Percentiles rank a stretch among this genome's conserved stretches.
Conservation (phyloP, 2,888 invertebrate species). For the Norana najaformis region DNA sequence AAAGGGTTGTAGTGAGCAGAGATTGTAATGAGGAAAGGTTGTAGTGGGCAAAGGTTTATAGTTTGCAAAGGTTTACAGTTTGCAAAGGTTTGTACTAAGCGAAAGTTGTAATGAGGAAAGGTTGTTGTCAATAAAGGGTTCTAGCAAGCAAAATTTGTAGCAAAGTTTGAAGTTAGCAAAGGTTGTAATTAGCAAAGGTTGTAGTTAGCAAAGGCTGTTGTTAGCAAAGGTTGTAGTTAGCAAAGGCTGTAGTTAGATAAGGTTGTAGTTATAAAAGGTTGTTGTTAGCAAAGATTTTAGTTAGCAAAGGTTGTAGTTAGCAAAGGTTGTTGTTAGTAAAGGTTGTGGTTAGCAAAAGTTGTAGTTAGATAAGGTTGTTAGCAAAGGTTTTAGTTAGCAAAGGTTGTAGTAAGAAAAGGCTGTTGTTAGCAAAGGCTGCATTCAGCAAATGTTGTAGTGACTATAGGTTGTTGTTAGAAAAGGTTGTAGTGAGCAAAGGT, state of each 20-base stretch:
- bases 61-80: too few relatives aligned
- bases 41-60: too few relatives aligned
- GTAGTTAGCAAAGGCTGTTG: background rate
- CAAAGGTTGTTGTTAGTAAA: background rate
- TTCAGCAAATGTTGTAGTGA: background rate
- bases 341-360: background rate
- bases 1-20: too few relatives aligned
- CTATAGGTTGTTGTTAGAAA: background rate
- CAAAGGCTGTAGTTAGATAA: background rate
- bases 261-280: background rate
- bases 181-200: slow-evolving; percentile 1
- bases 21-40: too few relatives aligned
- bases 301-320: background rate
- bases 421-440: background rate
- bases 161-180: background rate
- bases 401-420: background rate
- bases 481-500: background rate
- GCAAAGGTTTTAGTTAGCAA: background rate
- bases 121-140: too few relatives aligned
- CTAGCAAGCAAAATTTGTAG: too few relatives aligned
- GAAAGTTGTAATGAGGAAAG: too few relatives aligned
- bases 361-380: background rate
- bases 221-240: background rate
- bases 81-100: too few relatives aligned
- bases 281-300: background rate